Evolutionary conservation across 2,888 invertebrate genomes (phyloP).

Genomic region (Caenorhabditis wallacei): DNA sequence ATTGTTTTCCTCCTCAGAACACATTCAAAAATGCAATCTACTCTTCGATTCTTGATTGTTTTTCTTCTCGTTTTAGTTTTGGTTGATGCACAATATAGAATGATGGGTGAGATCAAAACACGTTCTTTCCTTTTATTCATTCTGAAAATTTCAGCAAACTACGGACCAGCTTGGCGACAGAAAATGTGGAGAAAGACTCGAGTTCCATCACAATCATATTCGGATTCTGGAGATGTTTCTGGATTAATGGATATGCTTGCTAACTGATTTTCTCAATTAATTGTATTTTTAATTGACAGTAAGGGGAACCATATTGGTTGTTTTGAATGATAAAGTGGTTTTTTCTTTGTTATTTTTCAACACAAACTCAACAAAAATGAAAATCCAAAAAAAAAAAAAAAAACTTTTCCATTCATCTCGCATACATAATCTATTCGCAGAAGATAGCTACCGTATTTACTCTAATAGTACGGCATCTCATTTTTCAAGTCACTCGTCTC

Average conservation of each 20-base stretch:
- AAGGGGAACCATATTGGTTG: no score
- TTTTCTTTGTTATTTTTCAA: no score
- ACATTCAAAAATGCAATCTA: slow-evolving; percentile 18
- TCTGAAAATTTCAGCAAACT: slow-evolving; percentile 53
- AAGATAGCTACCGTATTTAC: no score
- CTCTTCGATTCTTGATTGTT: slow-evolving; percentile 21
- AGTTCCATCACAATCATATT: slow-evolving; percentile 9
- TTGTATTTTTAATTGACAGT: no score
- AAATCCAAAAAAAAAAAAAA: no score
- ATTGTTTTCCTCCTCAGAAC: background rate
- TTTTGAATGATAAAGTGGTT: no score
- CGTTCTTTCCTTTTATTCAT: background rate
- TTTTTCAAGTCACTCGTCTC: no score
- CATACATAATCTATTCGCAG: no score
- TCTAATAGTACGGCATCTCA: no score
- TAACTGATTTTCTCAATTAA: slow-evolving; percentile 21
- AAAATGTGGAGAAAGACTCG: slow-evolving; percentile 58
- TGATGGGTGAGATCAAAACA: slow-evolving; percentile 44
- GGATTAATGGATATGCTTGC: slow-evolving; percentile 31
- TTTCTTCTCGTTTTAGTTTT: slow-evolving; percentile 42
- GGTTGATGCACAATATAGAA: slow-evolving; percentile 60
- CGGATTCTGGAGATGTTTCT: background rate
- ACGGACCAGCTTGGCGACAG: slow-evolving; percentile 61
- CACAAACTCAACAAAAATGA: no score
- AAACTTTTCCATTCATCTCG: no score